Conservation (phyloP, 1,140 invertebrate genomes). For the Drosophila nigromelanica region DNA sequence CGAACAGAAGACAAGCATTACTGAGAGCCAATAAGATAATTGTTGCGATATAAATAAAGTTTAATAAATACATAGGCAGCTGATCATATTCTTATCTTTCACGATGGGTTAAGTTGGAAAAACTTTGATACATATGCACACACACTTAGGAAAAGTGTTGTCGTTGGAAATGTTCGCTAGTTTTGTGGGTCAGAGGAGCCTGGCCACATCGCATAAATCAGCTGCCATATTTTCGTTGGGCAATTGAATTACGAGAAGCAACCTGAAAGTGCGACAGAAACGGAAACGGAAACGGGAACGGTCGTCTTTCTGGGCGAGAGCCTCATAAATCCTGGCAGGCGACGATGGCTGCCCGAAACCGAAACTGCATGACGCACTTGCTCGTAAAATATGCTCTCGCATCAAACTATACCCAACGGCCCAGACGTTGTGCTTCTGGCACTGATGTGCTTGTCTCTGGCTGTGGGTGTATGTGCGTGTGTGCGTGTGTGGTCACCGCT, state of each 20-base stretch:
- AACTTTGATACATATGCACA: not conserved
- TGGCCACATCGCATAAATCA: conserved; percentile 44
- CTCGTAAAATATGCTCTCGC: conserved; percentile 24
- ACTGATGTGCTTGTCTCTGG: conserved; percentile 5
- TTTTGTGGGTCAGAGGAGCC: conserved; percentile 39
- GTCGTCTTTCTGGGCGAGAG: conserved; percentile 36
- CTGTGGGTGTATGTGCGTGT: not conserved
- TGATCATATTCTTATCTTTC: not conserved
- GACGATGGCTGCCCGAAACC: conserved; percentile 11
- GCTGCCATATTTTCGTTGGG: conserved; percentile 48
- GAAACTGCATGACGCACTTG: conserved; percentile 7
- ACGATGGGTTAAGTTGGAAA: not conserved
- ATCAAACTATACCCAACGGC: conserved; percentile 25
- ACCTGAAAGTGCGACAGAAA: conserved; percentile 49
- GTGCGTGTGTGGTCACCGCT: not conserved
- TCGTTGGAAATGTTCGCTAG: conserved; percentile 9
- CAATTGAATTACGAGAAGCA: conserved; percentile 70
- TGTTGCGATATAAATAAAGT: not conserved
- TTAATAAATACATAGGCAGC: not conserved
- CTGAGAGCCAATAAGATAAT: too few species aligned
- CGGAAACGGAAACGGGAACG: conserved; percentile 42
- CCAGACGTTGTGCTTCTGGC: conserved; percentile 2
- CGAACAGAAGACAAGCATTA: too few species aligned
- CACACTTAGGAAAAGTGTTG: not conserved
- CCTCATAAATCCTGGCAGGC: conserved; percentile 63